Conservation (phyloP, 2,888 invertebrate species). For the Sturmia bella region DNA sequence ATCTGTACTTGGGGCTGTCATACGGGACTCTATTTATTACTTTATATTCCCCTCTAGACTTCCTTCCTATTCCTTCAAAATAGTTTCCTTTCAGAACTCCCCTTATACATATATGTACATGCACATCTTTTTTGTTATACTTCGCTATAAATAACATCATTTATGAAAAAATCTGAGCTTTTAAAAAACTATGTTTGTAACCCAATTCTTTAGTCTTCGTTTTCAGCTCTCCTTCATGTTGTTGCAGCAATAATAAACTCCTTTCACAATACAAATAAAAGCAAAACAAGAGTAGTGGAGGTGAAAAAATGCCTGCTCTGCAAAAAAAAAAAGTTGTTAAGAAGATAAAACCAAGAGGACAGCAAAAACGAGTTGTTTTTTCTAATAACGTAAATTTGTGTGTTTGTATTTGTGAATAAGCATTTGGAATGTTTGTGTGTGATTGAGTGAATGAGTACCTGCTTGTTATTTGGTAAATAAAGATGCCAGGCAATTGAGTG, state of each 20-base stretch:
- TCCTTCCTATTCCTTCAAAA: no score
- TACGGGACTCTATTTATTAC: no score
- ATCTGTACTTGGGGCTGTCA: no score
- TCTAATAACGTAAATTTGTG: background rate
- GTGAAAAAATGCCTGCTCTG: slow-evolving; percentile 8
- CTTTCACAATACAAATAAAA: slow-evolving; percentile 42
- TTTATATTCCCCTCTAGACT: no score
- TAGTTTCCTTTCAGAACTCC: background rate
- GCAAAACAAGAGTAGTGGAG: background rate
- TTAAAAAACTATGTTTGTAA: slow-evolving; percentile 45
- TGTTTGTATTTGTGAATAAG: background rate
- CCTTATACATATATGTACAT: background rate
- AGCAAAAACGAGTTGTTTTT: slow-evolving; percentile 23
- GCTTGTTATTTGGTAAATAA: slow-evolving; percentile 13
- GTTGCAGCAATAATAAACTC: slow-evolving; percentile 32
- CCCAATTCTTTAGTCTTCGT: slow-evolving; percentile 35
- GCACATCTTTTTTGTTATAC: no score
- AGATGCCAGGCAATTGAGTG: slow-evolving; percentile 9
- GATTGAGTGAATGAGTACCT: background rate
- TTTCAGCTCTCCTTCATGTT: background rate
- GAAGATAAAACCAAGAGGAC: slow-evolving; percentile 10
- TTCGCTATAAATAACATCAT: slow-evolving; percentile 9
- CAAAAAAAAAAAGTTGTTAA: background rate
- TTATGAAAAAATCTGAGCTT: slow-evolving; percentile 17
- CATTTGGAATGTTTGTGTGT: no score